Conservation (phyloP, 2,888 invertebrate species). For the Argyresthia albistria region DNA sequence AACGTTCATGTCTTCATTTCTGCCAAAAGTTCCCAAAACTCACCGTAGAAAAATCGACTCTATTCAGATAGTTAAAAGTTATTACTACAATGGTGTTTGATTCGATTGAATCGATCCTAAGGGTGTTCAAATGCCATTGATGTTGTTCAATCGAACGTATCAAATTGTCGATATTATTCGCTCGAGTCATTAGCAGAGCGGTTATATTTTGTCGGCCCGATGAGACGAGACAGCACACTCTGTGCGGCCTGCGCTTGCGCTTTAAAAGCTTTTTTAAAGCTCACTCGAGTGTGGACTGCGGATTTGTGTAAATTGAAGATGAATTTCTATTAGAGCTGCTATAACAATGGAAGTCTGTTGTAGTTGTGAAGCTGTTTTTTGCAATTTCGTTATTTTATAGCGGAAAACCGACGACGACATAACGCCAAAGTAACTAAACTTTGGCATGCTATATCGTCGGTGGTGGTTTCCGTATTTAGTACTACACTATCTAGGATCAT, state of each 20-base stretch:
- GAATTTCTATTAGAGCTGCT: background rate
- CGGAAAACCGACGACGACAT: background rate
- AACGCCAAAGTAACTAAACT: too few relatives aligned
- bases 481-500: too few relatives aligned
- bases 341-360: background rate
- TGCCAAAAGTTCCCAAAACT: constrained; percentile 23
- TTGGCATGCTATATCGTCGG: too few relatives aligned
- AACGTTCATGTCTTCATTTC: constrained; percentile 59
- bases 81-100: constrained; percentile 7
- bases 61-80: constrained; percentile 7
- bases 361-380: background rate
- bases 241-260: constrained; percentile 25
- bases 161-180: constrained; percentile 61
- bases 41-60: constrained; percentile 12
- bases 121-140: constrained; percentile 60
- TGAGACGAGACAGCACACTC: constrained; percentile 17
- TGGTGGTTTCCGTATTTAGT: too few relatives aligned
- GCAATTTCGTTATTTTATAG: background rate
- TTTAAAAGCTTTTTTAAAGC: constrained; percentile 23
- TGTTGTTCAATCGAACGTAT: constrained; percentile 63
- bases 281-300: constrained; percentile 36
- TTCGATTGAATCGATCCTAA: constrained; percentile 16
- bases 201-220: constrained; percentile 30
- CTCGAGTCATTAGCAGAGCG: constrained; percentile 46
- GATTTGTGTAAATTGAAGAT: constrained; percentile 32